phyloP scores from a whole-genome alignment of 2,797 vertebrate genomes.

The Psittacula echo region DNA sequence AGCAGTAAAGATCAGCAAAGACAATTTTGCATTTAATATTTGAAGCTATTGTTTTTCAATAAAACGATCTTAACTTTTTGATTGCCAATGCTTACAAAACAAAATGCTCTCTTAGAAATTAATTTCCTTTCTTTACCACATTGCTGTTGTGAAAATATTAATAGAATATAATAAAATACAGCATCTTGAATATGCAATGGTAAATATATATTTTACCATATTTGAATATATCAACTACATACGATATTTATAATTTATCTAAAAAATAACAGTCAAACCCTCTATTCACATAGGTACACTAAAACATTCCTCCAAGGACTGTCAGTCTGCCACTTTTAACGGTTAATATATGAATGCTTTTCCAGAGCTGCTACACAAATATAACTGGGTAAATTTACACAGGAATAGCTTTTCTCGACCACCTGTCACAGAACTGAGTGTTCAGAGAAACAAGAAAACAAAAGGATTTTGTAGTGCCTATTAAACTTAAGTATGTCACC shows the following conservation, averaged over 20 bases:
- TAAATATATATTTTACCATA: neutral
- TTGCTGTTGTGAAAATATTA: neutral
- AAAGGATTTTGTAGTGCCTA: neutral
- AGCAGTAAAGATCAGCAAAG: neutral
- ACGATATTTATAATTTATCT: neutral
- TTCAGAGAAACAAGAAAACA: slow-evolving; percentile 17
- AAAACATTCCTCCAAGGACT: neutral
- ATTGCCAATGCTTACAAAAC: neutral
- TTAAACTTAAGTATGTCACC: neutral
- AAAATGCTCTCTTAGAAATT: neutral
- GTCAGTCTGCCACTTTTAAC: neutral
- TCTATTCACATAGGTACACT: neutral
- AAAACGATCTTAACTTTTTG: neutral
- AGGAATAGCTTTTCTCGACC: neutral
- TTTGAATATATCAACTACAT: neutral
- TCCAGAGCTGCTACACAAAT: slow-evolving; percentile 13
- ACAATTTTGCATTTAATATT: neutral
- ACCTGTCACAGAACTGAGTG: neutral
- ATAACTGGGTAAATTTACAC: slow-evolving; percentile 28
- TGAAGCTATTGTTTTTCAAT: neutral
- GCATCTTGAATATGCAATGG: neutral
- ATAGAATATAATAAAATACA: neutral
- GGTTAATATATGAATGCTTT: neutral
- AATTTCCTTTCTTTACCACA: neutral
- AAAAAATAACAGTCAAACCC: neutral